Evolutionary conservation across 1,140 invertebrate species (phyloP).

Genomic region (Lethocerus indicus): DNA sequence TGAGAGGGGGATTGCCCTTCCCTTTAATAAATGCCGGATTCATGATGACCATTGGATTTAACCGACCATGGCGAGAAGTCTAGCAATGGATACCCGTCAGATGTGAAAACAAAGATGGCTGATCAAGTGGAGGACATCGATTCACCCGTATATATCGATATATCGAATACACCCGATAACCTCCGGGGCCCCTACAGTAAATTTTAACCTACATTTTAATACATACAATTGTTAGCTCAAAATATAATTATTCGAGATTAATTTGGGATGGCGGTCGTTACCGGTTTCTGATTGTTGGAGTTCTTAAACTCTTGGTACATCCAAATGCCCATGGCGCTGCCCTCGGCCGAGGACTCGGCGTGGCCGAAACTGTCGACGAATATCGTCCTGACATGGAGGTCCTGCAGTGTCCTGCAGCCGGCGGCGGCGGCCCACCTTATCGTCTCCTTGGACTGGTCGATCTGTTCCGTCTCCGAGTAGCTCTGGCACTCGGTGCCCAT

Average conservation of each 20-base stretch:
- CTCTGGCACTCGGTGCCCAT: slow-evolving; percentile 27
- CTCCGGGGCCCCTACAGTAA: too few relatives aligned
- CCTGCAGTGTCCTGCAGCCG: slow-evolving; percentile 24
- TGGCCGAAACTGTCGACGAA: slow-evolving; percentile 32
- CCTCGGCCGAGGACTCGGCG: slow-evolving; percentile 34
- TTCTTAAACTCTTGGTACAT: slow-evolving; percentile 33
- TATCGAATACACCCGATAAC: slow-evolving; percentile 15
- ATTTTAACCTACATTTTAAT: too few relatives aligned
- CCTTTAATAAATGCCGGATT: too few relatives aligned
- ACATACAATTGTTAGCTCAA: too few relatives aligned
- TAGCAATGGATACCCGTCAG: too few relatives aligned
- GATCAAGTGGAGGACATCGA: slow-evolving; percentile 32
- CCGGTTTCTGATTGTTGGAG: slow-evolving; percentile 21
- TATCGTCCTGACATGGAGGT: slow-evolving; percentile 25
- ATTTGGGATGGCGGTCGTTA: too few relatives aligned
- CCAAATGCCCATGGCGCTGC: slow-evolving; percentile 26
- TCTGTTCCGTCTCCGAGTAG: slow-evolving; percentile 27
- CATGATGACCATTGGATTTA: too few relatives aligned
- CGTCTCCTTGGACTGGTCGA: slow-evolving; percentile 29
- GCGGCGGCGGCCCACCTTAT: slow-evolving; percentile 28
- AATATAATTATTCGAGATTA: too few relatives aligned
- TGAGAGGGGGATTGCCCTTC: too few relatives aligned
- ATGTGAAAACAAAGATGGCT: too few relatives aligned
- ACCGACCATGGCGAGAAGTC: too few relatives aligned
- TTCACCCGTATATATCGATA: slow-evolving; percentile 30